A percentile compares a stretch with the other conserved stretches of the same genome.
Conservation (phyloP, 2,797 vertebrate species). For the Spea hammondii region DNA sequence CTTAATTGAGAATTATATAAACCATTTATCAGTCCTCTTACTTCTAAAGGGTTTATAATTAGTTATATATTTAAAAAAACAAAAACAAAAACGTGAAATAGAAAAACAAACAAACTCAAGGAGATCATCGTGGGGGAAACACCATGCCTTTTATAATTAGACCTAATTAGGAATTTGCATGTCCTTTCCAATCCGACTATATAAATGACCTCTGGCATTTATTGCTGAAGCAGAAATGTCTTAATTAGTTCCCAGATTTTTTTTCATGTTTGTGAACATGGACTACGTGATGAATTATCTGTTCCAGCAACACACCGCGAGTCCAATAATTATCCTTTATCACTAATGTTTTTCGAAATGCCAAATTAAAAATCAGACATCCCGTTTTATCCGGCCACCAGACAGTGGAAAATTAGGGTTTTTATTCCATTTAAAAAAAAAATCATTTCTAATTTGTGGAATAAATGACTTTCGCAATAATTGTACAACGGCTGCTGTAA, state of each 20-base stretch:
- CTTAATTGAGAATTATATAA: no score
- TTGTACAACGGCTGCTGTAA: no score
- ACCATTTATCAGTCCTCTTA: no score
- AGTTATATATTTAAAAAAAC: background rate
- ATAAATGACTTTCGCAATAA: no score
- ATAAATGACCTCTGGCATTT: constrained; percentile 38
- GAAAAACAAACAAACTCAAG: background rate
- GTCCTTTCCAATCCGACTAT: constrained; percentile 6
- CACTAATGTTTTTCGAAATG: no score
- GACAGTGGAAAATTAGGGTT: no score
- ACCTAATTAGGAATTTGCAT: constrained; percentile 10
- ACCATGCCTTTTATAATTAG: background rate
- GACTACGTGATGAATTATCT: constrained; percentile 21
- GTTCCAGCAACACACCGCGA: background rate
- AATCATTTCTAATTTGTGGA: no score
- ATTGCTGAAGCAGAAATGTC: constrained; percentile 32
- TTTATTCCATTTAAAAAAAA: no score
- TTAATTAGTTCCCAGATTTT: constrained; percentile 37
- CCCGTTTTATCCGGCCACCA: no score
- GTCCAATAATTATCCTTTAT: no score
- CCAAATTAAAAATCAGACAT: no score
- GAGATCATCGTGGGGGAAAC: background rate
- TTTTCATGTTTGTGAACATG: constrained; percentile 10
- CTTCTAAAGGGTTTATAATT: no score
- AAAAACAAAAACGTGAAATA: background rate